phyloP scores from a whole-genome alignment of 2,113 vertebrate species.

The Notothenia coriiceps region DNA sequence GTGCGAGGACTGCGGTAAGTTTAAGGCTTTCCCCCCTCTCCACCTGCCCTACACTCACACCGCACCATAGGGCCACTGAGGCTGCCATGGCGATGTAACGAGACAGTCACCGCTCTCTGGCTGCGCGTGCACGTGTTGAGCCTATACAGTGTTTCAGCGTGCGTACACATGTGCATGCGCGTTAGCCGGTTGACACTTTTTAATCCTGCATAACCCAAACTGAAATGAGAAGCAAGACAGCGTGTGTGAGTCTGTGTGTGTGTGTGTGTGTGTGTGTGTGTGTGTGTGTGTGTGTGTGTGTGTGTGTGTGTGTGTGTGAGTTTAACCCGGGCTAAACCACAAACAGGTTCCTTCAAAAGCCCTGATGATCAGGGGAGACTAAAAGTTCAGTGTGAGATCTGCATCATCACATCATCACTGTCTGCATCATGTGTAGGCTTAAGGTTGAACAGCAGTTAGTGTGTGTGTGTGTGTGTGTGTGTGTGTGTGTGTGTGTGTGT shows the following conservation, averaged over 20 bases:
- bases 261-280: conserved; percentile 8
- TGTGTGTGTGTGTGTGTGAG: conserved; percentile 14
- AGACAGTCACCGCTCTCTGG: conserved; percentile 58
- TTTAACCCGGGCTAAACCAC: conserved; percentile 18
- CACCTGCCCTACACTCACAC: conserved; percentile 65
- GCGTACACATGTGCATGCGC: conserved; percentile 26
- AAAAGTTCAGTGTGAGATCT: conserved; percentile 45
- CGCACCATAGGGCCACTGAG: conserved; percentile 65
- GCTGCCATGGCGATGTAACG: conserved; percentile 73
- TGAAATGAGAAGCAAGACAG: conserved; percentile 47
- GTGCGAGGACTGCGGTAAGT: conserved; percentile 98
- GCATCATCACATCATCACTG: conserved; percentile 46
- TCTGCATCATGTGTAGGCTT: conserved; percentile 45
- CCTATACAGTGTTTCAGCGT: conserved; percentile 47
- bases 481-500: too few species aligned
- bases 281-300: conserved; percentile 5
- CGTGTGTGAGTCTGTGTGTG: conserved; percentile 1
- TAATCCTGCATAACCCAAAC: conserved; percentile 61
- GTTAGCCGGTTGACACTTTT: conserved; percentile 48
- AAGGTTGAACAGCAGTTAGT: conserved; percentile 26
- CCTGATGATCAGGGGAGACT: conserved; percentile 1
- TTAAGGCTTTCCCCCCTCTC: conserved; percentile 66
- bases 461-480: background rate
- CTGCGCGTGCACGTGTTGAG: conserved; percentile 61
- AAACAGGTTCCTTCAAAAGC: conserved; percentile 1